Evolutionary conservation across 2,113 vertebrate genomes (phyloP), one percentile per base, ranked within the genome.

Genomic region (Oryzias curvinotus): DNA sequence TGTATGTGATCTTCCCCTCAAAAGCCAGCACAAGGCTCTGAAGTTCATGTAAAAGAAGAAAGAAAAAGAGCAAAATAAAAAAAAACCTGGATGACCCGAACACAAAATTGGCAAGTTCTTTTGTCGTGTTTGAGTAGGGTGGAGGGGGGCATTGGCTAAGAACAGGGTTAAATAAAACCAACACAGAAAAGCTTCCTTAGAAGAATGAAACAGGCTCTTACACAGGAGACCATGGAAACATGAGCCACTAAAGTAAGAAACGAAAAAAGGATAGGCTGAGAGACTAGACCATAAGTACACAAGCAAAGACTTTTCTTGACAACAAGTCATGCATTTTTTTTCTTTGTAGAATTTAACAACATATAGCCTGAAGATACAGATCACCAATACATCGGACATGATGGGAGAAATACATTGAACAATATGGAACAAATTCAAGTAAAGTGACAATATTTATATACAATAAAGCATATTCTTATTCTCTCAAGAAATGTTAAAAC

Each of bases 1-100:
- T 94, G 94, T 91, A 92, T 87, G 92, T 94, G 93, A 95, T 85
- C 88, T 89, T 93, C 92, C 91, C 92, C 93, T 92, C 87, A 92
- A 92, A 92, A 93, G 82, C 88, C 68, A 81, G 91, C 87, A 85
- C 87, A 87, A 36, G 89, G 86, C 88, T 90, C 85, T 89, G 93
- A 94, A 93, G 92, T 92, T 92, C 81, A 84, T 92, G 88, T 89
- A 88, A 92, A 92, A 89, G 91, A 75, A 93, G 19, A 94, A 90
- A 93, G 90, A 91, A 93, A 93, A 90, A 94, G 7, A 36, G 30
- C 30, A 36, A 8, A 8, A 92, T 88, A 92, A 75, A 93, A 46
- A 94, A 90, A 93, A 89, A 93, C 91, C 92, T 87, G 88, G 88
- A 93, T 94, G 92, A 92, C 91, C 90, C 91, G 86, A 89, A 92